Evolutionary conservation across 1,140 invertebrate species (phyloP), one percentile per base, ranked within the genome.

Genomic region (Stratiolaelaps scimitus): DNA sequence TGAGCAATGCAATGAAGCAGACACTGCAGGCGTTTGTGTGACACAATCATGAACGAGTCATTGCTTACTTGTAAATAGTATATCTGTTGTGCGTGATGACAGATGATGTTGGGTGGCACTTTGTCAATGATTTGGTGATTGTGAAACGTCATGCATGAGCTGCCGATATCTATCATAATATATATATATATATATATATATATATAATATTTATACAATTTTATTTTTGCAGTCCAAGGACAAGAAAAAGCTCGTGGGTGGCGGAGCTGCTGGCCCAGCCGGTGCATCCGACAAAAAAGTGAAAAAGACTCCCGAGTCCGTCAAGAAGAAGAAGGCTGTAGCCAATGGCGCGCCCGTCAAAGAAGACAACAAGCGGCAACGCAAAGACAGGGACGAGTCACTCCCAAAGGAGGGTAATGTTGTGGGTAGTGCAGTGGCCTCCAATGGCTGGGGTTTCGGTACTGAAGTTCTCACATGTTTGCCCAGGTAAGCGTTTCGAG

Each of bases 391-490:
- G 34, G 53, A 60, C 34, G 53, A 60, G 26, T 40, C 34, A 10
- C 15, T 34, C 23, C 26, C 53, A 10, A 60, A 60, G 26, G 53
- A 60, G 26, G 53, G 53, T 15, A 60, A 60, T 26, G 15, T 26
- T 2, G 53, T 60, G 15, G 53, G 53, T 6, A 60, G 53, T 34
- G 53, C 53, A 26, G 53, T 60, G 4, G 53, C 53, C 53, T n/a
- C 53, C 15, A 60, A 60, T 23, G 53, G 53, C 17, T 60, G 53
- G 53, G 53, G 53, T 2, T 60, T 60, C 10, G 53, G 53, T 19
- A 60, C 53, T 26, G 53, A 60, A 26, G 53, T 60, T 17, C 53
- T 60, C 23, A 60, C 53, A 17, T 60, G 53, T 60, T 34, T 60
- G 53, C 53, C 53, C 23, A 26, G 53, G 53, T 60, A 60, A 60